Base-by-base conservation (phyloP, 2,888 invertebrate species). In the Drosophila fulvimacula region DNA sequence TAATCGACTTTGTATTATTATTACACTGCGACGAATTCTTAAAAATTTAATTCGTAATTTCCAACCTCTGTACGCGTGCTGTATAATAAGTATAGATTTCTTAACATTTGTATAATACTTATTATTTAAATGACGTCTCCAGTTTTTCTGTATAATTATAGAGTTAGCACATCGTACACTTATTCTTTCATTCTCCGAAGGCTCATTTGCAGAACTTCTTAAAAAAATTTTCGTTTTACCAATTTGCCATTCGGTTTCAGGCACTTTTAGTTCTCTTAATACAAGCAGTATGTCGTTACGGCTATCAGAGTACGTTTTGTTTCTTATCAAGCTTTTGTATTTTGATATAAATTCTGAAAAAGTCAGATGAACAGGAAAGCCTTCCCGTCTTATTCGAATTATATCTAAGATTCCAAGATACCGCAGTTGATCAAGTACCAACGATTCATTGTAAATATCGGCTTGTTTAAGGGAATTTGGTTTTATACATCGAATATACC, bases 321-420 rank as follows among this genome's bases (percentile, higher is more conserved):
- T 82, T 76, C 84, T 86, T 13, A 91, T 83, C 70, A 97, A 93
- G 90, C 97, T 97, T 74, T 95, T 94, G 92, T 97, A 98, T 58
- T 96, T 94, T 65, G 94, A 93, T 32, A 95, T 93, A 92, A 98
- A 98, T 80, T 96, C 95, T 60, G 94, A 94, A 89, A 96, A 95
- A 32, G 95, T 94, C 92, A 97, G 94, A 90, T 98, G 98, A 76
- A 97, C 95, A 0, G 98, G 98, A 92, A 95, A 98, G 5, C 98
- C 98, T 92, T 98, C 97, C 86, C 97, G 96, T 6, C 98, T 93
- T 75, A 98, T 98, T 73, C 97, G 94, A 82, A 98, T 98, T 78
- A 98, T 98, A 92, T 98, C 98, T 91, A 97, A 94, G 97, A 98
- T 98, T 69, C 98, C 98, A 70, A 98, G 94, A 93, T 98, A 98